These are phyloP conservation scores for Leptinotarsa juncta DNA, from an alignment of 2,888 invertebrate genomes.

Conservation along the genomic window DNA sequence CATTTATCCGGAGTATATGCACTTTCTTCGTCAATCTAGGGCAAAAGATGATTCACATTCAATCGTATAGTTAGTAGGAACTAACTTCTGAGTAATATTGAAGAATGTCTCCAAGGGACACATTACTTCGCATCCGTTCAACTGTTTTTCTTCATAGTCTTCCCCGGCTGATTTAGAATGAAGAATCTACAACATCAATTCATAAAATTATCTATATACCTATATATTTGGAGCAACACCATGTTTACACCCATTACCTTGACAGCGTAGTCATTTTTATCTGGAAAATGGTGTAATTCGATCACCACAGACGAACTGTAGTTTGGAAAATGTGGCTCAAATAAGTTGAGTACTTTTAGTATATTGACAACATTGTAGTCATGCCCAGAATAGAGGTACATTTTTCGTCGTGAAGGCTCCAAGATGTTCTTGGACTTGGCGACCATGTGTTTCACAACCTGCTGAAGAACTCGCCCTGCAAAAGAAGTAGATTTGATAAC, in stretches of 20 bases:
- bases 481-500: not conserved
- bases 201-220: not conserved
- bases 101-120: slow-evolving; percentile 58
- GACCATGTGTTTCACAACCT: slow-evolving; percentile 56
- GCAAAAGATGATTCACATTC: slow-evolving; percentile 58
- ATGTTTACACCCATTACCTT: slow-evolving; percentile 44
- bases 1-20: too few relatives aligned
- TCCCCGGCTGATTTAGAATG: slow-evolving; percentile 54
- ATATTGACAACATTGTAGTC: slow-evolving; percentile 70
- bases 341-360: slow-evolving; percentile 67
- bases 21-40: slow-evolving; percentile 44
- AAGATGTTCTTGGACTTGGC: slow-evolving; percentile 46
- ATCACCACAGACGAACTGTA: slow-evolving; percentile 59
- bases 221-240: too few relatives aligned
- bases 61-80: slow-evolving; percentile 60
- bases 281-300: slow-evolving; percentile 55
- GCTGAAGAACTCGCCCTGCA: slow-evolving; percentile 57
- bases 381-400: slow-evolving; percentile 69
- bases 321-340: slow-evolving; percentile 62
- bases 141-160: slow-evolving; percentile 50
- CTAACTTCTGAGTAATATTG: slow-evolving; percentile 51
- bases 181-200: slow-evolving; percentile 52
- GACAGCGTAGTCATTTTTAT: slow-evolving; percentile 53
- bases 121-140: slow-evolving; percentile 56
- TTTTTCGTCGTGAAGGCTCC: slow-evolving; percentile 55